A percentile compares a stretch with the other conserved stretches of the same genome.
These are phyloP conservation scores for Urocolius indicus DNA, from an alignment of 2,113 vertebrate genomes.

Conservation along the genomic window DNA sequence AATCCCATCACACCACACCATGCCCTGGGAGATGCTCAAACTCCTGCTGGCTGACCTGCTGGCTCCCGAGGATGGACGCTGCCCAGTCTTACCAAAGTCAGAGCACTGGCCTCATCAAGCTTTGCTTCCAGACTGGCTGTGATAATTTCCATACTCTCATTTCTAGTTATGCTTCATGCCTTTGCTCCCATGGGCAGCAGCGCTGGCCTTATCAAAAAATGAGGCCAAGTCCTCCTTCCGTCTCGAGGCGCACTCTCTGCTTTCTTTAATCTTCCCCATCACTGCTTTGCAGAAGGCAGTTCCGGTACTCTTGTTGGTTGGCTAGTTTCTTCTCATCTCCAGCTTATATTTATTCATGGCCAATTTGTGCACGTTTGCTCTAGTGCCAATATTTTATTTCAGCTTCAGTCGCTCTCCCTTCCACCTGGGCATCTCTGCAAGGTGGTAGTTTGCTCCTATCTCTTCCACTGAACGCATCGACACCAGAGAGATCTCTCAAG, in stretches of 20 bases:
- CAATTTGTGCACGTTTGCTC: not conserved
- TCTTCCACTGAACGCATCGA: not conserved
- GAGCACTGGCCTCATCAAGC: accelerated
- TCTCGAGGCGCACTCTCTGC: not conserved
- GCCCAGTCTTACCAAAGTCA: not conserved
- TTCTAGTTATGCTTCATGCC: not conserved
- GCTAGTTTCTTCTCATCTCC: conserved; percentile 7
- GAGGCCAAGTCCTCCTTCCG: not conserved
- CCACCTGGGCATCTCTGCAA: not conserved
- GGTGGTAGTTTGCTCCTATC: not conserved
- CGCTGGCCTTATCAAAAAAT: not conserved
- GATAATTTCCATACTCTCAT: not conserved
- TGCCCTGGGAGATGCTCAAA: not conserved
- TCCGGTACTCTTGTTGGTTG: not conserved
- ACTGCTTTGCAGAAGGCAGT: not conserved
- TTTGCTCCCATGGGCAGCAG: not conserved
- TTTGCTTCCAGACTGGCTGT: not conserved
- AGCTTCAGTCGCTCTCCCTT: not conserved
- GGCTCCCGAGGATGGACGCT: not conserved
- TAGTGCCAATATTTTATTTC: conserved; percentile 11
- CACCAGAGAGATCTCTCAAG: not conserved
- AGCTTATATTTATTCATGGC: conserved; percentile 37
- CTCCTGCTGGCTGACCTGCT: accelerated
- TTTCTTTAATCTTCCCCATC: not conserved
- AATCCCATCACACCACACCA: not conserved